Conservation (phyloP, 2,888 invertebrate species). For the Auanema sp. region DNA sequence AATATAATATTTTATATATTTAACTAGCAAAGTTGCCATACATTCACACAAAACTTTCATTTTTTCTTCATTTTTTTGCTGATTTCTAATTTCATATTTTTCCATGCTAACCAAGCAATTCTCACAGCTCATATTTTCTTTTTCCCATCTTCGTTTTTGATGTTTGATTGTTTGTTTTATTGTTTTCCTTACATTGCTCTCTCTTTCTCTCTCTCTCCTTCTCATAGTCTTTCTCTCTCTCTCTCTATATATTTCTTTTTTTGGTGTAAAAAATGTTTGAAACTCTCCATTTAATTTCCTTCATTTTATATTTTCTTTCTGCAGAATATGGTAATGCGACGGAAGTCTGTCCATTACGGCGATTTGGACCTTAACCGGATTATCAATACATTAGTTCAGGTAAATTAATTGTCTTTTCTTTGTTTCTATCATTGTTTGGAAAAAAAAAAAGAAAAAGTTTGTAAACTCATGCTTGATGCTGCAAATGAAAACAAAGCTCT, state of each 20-base stretch:
- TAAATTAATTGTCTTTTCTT: constrained; percentile 6
- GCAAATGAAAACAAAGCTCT: too few species aligned
- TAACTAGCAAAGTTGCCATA: not conserved
- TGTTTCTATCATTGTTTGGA: too few species aligned
- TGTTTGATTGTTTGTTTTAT: constrained; percentile 16
- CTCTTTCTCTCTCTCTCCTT: constrained; percentile 4
- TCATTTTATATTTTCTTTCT: constrained; percentile 7
- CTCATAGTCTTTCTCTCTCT: not conserved
- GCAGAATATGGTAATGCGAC: constrained; percentile 42
- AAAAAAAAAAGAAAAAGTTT: too few species aligned
- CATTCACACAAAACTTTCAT: constrained; percentile 1
- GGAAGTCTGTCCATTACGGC: constrained; percentile 55
- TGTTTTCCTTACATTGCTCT: constrained; percentile 4
- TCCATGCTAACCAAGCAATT: constrained; percentile 6
- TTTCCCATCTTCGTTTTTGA: constrained; percentile 14
- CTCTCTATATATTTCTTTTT: not conserved
- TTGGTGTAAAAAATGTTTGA: not conserved
- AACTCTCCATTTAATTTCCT: constrained; percentile 14
- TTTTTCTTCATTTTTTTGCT: constrained; percentile 5
- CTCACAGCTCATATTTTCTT: constrained; percentile 20
- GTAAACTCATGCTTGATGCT: too few species aligned
- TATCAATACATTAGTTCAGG: constrained; percentile 52
- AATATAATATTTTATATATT: constrained; percentile 4
- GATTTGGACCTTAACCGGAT: constrained; percentile 58
- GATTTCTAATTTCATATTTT: constrained; percentile 12